These are phyloP conservation scores for human (Homo sapiens) DNA, from an alignment of 2,113 vertebrate species.

Conservation along the genomic window GRCh38 chr4:159157501-159158000, in stretches of 20 bases:
- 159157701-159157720: not conserved
- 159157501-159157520: not conserved
- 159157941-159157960: not conserved
- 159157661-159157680: not conserved
- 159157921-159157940: not conserved
- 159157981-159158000: too few species aligned
- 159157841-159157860: not conserved
- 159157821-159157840: not conserved
- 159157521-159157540: not conserved
- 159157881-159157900: not conserved
- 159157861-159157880: not conserved
- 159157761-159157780: not conserved
- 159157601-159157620: not conserved
- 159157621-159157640: not conserved
- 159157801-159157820: not conserved
- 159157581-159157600: slow-evolving; percentile 25
- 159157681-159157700: not conserved
- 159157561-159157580: not conserved
- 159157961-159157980: too few species aligned
- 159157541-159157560: not conserved
- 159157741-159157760: not conserved
- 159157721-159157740: not conserved
- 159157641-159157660: slow-evolving; percentile 18
- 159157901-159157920: not conserved
- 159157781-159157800: not conserved